phyloP scores from a whole-genome alignment of 2,113 vertebrate species.

The Agapornis roseicollis region DNA sequence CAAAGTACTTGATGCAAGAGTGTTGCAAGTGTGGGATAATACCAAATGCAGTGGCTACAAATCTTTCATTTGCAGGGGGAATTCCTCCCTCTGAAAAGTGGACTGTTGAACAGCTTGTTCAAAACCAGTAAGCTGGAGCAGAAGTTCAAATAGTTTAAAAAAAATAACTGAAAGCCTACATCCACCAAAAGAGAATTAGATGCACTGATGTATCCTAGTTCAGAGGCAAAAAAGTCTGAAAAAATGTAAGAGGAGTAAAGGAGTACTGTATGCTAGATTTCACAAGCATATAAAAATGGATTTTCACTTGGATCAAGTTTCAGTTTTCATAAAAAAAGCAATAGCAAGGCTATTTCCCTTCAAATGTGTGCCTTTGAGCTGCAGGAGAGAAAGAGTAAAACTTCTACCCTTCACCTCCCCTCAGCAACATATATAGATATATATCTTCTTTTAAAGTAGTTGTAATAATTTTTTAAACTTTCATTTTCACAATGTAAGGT shows the following conservation, averaged over 20 bases:
- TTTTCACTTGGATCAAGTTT: background rate
- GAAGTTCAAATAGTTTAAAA: background rate
- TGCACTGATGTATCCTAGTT: background rate
- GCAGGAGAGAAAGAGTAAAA: background rate
- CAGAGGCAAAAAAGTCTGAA: background rate
- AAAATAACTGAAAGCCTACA: background rate
- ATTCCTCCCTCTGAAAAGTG: background rate
- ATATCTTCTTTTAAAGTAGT: background rate
- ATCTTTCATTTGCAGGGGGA: background rate
- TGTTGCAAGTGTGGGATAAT: background rate
- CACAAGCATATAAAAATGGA: background rate
- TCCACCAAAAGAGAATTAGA: background rate
- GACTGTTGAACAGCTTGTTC: background rate
- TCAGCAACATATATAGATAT: background rate
- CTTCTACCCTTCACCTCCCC: background rate
- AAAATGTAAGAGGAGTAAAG: background rate
- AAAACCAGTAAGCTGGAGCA: background rate
- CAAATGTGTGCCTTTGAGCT: background rate
- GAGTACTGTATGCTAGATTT: background rate
- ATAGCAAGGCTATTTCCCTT: background rate
- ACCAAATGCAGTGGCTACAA: background rate
- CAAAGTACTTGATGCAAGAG: background rate
- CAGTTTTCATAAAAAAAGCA: background rate
- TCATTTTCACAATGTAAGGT: background rate
- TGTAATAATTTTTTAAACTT: background rate